Percentiles rank a stretch among this genome's conserved stretches.
These are phyloP conservation scores for Podocnemis expansa DNA, from an alignment of 2,113 vertebrate species.

Conservation along the genomic window DNA sequence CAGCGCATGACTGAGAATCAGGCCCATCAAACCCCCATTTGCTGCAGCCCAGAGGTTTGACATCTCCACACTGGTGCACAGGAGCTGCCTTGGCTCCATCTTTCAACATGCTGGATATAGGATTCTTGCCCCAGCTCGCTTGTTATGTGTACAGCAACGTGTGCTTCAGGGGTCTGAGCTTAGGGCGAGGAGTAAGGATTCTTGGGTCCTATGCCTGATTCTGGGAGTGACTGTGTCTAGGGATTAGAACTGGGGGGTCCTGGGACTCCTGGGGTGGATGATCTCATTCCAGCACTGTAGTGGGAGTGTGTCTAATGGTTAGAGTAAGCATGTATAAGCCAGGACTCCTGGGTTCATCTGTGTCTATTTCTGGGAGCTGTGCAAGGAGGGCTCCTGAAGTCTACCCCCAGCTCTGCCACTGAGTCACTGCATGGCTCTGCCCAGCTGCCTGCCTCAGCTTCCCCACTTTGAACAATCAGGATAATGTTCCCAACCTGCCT, in stretches of 20 bases:
- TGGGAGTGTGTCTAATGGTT: not conserved
- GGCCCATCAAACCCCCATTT: no score
- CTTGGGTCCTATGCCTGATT: not conserved
- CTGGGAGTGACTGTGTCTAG: not conserved
- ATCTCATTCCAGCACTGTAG: not conserved
- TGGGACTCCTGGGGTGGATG: not conserved
- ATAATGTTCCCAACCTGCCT: not conserved
- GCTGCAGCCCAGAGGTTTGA: no score
- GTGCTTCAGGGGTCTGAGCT: no score
- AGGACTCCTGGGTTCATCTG: not conserved
- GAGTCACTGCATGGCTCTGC: not conserved
- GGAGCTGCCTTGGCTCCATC: no score
- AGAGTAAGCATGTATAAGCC: not conserved
- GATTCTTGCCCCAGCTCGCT: not conserved
- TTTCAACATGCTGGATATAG: not conserved
- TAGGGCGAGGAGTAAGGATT: not conserved
- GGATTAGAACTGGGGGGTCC: not conserved
- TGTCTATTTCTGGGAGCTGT: not conserved
- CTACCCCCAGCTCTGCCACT: not conserved
- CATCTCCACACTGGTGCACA: no score
- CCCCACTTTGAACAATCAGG: not conserved
- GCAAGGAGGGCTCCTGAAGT: not conserved
- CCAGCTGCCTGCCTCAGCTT: not conserved
- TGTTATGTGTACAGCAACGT: not conserved
- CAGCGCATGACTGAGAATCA: not conserved